These are phyloP conservation scores for Lacerta agilis DNA, from an alignment of 2,797 vertebrate genomes.

Conservation along the genomic window DNA sequence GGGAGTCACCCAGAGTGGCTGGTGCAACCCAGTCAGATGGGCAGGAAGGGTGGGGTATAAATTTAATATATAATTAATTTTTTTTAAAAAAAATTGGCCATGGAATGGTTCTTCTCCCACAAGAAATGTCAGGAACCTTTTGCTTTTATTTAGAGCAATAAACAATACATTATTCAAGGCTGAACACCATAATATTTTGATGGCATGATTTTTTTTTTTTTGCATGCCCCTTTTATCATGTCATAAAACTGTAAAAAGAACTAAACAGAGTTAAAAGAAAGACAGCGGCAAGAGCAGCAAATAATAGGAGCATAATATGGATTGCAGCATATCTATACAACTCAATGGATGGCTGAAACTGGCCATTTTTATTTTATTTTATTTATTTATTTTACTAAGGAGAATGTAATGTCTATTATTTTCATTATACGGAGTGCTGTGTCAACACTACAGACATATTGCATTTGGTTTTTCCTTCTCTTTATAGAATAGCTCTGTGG, in stretches of 20 bases:
- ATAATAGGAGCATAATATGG: neutral
- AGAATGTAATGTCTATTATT: neutral
- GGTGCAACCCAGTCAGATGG: too few relatives aligned
- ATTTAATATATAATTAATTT: too few relatives aligned
- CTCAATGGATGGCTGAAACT: neutral
- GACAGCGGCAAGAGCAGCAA: neutral
- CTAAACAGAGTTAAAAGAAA: neutral
- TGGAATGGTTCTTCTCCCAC: neutral
- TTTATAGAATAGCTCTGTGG: conserved; percentile 36
- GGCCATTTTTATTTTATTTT: neutral
- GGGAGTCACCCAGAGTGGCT: too few relatives aligned
- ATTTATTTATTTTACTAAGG: neutral
- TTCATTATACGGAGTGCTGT: conserved; percentile 40
- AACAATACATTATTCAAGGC: neutral
- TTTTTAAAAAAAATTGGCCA: too few relatives aligned
- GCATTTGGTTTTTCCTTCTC: neutral
- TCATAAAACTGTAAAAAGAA: neutral
- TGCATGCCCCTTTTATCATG: neutral
- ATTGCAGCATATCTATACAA: neutral
- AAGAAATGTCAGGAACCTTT: neutral
- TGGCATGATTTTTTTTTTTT: too few relatives aligned
- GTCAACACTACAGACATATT: conserved; percentile 25
- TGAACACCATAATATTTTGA: neutral
- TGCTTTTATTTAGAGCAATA: neutral
- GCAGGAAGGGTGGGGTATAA: too few relatives aligned